Conservation (phyloP, 1,140 invertebrate genomes). For the Probaryconus sp. region DNA sequence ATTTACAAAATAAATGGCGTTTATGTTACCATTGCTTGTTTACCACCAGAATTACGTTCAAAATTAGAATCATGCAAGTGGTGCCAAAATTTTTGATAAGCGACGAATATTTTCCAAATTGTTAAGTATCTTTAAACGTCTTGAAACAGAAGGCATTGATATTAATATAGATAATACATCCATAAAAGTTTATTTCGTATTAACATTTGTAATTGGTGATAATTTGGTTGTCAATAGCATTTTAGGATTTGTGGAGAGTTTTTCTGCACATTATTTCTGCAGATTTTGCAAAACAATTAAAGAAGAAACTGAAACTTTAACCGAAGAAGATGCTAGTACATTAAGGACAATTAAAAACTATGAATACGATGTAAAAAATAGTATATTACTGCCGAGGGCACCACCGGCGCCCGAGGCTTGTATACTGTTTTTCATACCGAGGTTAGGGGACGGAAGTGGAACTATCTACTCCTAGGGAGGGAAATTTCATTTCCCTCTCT, state of each 20-base stretch:
- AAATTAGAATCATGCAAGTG: slow-evolving; percentile 47
- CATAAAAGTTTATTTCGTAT: slow-evolving; percentile 27
- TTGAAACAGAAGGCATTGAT: slow-evolving; percentile 28
- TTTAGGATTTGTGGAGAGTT: slow-evolving; percentile 34
- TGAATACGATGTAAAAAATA: background rate
- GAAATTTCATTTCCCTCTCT: no score
- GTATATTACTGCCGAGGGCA: no score
- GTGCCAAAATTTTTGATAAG: slow-evolving; percentile 41
- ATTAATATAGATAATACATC: slow-evolving; percentile 11
- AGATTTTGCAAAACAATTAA: slow-evolving; percentile 34
- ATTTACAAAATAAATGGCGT: slow-evolving; percentile 48
- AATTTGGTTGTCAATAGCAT: slow-evolving; percentile 37
- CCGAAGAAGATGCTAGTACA: background rate
- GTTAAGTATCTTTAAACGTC: slow-evolving; percentile 1
- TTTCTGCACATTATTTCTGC: slow-evolving; percentile 39
- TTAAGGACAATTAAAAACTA: background rate
- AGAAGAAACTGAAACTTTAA: slow-evolving; percentile 7
- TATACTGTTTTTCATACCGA: no score
- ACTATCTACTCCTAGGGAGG: no score
- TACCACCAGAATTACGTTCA: slow-evolving; percentile 43
- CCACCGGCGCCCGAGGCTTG: no score
- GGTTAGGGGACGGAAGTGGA: no score
- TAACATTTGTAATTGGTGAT: slow-evolving; percentile 36
- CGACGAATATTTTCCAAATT: slow-evolving; percentile 47
- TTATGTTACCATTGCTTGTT: slow-evolving; percentile 40